phyloP scores from a whole-genome alignment of 2,113 vertebrate genomes.

The Lagopus muta region DNA sequence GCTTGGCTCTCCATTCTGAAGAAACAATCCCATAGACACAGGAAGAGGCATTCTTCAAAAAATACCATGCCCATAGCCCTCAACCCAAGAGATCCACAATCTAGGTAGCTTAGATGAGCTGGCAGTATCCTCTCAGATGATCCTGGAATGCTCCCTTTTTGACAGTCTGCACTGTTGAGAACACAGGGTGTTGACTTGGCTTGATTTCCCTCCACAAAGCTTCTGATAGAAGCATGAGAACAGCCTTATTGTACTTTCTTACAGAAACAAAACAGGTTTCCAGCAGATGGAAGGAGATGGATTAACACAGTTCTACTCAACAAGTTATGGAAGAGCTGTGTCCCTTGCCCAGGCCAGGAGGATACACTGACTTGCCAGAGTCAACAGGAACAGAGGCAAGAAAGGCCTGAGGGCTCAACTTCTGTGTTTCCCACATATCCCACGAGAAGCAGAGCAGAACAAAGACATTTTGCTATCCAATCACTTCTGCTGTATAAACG shows the following conservation, averaged over 20 bases:
- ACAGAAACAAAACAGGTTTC: conserved; percentile 7
- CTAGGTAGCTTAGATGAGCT: neutral
- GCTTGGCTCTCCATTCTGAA: neutral
- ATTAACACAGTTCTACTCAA: neutral
- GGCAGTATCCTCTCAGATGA: neutral
- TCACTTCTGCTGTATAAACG: neutral
- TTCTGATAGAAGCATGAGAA: neutral
- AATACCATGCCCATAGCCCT: neutral
- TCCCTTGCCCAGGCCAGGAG: neutral
- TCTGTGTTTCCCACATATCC: neutral
- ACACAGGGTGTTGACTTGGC: neutral
- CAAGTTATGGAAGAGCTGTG: rapidly evolving
- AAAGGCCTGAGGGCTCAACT: neutral
- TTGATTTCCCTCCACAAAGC: neutral
- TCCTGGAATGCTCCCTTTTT: neutral
- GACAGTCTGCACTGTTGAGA: neutral
- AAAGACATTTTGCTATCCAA: neutral
- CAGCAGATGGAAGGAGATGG: neutral
- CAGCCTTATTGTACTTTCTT: neutral
- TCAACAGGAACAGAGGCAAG: conserved; percentile 23
- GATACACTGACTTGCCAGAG: neutral
- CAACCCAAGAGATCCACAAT: neutral
- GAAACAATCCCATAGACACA: neutral
- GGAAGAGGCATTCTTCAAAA: neutral
- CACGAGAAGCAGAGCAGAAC: neutral